Evolutionary conservation across 2,797 vertebrate species (phyloP), one percentile per base, ranked within the genome.

Genomic region (Esox masquinongy): DNA sequence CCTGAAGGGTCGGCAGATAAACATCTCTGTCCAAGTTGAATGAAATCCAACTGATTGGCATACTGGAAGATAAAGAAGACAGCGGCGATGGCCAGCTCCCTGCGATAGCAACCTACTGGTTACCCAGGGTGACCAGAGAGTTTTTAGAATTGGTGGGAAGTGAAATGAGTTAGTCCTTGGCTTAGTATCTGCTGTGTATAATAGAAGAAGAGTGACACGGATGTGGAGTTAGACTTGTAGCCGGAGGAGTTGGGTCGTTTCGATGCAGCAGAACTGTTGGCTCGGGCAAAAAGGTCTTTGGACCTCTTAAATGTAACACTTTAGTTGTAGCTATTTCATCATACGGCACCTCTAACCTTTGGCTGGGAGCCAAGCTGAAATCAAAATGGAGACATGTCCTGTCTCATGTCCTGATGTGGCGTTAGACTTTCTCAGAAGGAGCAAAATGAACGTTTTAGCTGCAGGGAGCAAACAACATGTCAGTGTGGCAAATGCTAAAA

Each of bases 1-100:
- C 90, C 87, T 82, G 81, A 84, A 80, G 72, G 72, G 77, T 53
- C 76, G 39, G 2, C 43, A 79, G 90, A 92, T 91, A 92, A 88
- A 92, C 89, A 79, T 51, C 74, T 84, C 81, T 29, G 82, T 56
- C 72, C 26, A 68, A 88, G 82, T 91, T 88, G 88, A 88, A 92
- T 92, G 88, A 90, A 90, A 91, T 83, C 81, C 86, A 83, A 92
- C 91, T 92, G 91, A 93, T 92, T 91, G 89, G 81, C 81, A 80
- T 80, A 82, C 74, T 80, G 74, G 70, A 81, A 85, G 80, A 83
- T 43, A 74, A 84, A 77, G 78, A 79, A 75, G 50, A 70, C 73
- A 51, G 24, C 17, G 64, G 24, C 17, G 64, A 76, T 59, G 16
- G 69, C 16, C 12, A 77, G 86, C 77, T 75, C 63, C 47, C 85